These are phyloP conservation scores for Torymus aiolomorphi DNA, from an alignment of 2,888 invertebrate genomes.

Conservation along the genomic window DNA sequence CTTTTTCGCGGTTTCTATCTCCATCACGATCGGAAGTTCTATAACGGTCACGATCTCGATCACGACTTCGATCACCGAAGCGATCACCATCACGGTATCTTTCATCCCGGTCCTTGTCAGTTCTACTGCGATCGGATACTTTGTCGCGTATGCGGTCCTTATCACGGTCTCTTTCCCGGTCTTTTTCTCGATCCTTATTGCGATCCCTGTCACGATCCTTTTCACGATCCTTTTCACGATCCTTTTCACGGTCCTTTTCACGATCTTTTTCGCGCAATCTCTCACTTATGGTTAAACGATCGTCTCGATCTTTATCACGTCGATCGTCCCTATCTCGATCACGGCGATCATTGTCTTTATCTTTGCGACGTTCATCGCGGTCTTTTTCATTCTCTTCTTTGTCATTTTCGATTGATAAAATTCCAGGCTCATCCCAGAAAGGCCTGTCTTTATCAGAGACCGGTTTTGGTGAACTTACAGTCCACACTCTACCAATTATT, in stretches of 20 bases:
- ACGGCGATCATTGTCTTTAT: conserved; percentile 62
- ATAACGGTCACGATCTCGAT: conserved; percentile 45
- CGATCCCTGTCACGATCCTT: conserved; percentile 59
- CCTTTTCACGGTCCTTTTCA: conserved; percentile 41
- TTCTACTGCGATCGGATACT: conserved; percentile 57
- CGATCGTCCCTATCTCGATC: conserved; percentile 61
- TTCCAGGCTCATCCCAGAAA: conserved; percentile 38
- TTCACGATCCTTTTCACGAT: conserved; percentile 61
- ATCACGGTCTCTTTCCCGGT: conserved; percentile 49
- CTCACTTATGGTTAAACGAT: conserved; percentile 59
- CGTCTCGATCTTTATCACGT: conserved; percentile 58
- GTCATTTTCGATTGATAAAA: conserved; percentile 3
- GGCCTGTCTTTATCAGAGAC: neutral
- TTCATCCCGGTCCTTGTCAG: conserved; percentile 61
- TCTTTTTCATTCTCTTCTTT: conserved; percentile 51
- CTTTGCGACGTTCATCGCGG: conserved; percentile 56
- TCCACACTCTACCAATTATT: conserved; percentile 56
- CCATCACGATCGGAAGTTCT: conserved; percentile 40
- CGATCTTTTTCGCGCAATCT: conserved; percentile 61
- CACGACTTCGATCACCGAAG: conserved; percentile 47
- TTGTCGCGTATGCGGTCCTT: conserved; percentile 54
- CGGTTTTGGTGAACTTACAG: conserved; percentile 25
- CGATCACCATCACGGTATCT: conserved; percentile 64
- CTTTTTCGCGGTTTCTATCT: too few relatives aligned
- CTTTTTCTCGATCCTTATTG: conserved; percentile 60